Conservation (phyloP, 2,797 vertebrate genomes). For the Chiropotes sagulatus region DNA sequence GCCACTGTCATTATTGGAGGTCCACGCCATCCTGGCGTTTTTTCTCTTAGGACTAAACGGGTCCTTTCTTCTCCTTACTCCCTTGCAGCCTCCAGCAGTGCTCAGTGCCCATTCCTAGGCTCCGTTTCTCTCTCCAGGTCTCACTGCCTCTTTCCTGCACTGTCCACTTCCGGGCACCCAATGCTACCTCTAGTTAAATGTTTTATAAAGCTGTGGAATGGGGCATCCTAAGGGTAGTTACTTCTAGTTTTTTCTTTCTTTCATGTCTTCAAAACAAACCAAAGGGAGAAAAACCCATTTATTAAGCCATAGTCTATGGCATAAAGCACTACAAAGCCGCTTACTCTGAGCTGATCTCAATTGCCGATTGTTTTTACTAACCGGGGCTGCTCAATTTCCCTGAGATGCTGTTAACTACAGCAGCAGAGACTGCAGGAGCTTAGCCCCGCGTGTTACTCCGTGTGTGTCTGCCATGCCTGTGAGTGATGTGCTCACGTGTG, state of each 20-base stretch:
- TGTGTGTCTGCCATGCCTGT: not conserved
- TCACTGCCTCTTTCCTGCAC: not conserved
- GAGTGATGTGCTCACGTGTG: too few species aligned
- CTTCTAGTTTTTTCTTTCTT: not conserved
- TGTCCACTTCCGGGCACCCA: not conserved
- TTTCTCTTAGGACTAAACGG: not conserved
- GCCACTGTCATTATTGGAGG: constrained; percentile 24
- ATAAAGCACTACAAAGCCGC: accelerated
- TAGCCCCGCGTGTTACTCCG: accelerated
- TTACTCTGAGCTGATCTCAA: accelerated
- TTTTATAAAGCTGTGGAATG: not conserved
- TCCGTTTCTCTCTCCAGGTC: accelerated
- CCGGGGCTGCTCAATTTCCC: not conserved
- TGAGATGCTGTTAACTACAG: not conserved
- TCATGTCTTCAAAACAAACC: not conserved
- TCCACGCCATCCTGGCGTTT: not conserved
- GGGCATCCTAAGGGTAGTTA: too few species aligned
- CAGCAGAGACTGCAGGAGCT: not conserved
- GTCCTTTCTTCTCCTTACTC: not conserved
- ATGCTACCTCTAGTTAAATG: not conserved
- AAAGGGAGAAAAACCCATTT: not conserved
- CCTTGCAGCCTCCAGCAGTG: accelerated
- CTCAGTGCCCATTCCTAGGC: not conserved
- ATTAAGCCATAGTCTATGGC: accelerated
- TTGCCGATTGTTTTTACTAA: not conserved